Base-by-base conservation (phyloP, 2,888 invertebrate species). In the Drosophila kambysellisi region DNA sequence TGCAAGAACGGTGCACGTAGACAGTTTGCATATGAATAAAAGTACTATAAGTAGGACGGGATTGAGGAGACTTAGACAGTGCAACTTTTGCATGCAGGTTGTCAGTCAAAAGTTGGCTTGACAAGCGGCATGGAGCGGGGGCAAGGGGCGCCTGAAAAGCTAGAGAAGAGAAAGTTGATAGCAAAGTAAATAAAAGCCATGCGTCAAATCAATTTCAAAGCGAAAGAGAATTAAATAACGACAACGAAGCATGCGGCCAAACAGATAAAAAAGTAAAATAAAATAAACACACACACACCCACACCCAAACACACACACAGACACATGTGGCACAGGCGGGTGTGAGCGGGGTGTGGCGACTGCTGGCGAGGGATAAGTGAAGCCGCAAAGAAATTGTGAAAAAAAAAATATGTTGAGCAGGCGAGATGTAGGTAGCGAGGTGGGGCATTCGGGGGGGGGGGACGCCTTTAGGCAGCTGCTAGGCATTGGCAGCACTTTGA, bases 311-410 rank as follows among this genome's bases (percentile, higher is more conserved):
- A 4, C 43, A 20, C 30, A 61, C 20, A 54, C 25, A 30, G 63
- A 71, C 71, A 81, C 82, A 79, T 63, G 73, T 78, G 81, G 67
- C 56, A 48, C 48, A 62, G 60, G 53, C 46, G 46, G 35, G 61
- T 61, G 32, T n/a, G n/a, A 12, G 17, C n/a, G 29, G 29, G 25
- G 15, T 30, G 20, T 37, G 3, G 48, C 32, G 25, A 17, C 51
- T 33, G 29, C 41, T 29, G 37, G 52, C 56, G 62, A 50, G 64
- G 59, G 79, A 82, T 70, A 65, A 76, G 88, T 70, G 74, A 83
- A 86, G 84, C 87, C 89, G 72, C 88, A 88, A 88, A 88, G 81
- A 89, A 87, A 87, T 87, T 87, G 85, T 80, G 8, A 82, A 87
- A 84, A 43, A 35, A 35, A 43, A 46, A 87, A 82, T 25, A 83